A percentile compares a stretch with the other conserved stretches of the same genome.
Evolutionary conservation across 2,797 vertebrate genomes (phyloP).

Genomic region (Lithobates pipiens): DNA sequence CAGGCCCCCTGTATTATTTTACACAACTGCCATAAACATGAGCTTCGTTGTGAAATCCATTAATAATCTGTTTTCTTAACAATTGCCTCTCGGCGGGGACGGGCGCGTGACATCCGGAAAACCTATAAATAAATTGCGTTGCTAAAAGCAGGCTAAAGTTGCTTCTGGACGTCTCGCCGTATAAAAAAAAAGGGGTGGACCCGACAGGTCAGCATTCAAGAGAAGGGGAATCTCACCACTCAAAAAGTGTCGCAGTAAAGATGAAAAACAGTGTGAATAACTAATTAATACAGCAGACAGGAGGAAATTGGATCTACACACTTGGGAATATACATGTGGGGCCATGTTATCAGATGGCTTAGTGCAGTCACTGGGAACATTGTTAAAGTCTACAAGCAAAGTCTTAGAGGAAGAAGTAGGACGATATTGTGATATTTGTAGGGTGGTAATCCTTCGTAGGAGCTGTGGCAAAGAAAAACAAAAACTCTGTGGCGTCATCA

Average conservation of each 20-base stretch:
- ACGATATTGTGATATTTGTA: no score
- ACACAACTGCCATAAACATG: slow-evolving; percentile 22
- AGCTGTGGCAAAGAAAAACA: no score
- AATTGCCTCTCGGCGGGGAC: slow-evolving; percentile 23
- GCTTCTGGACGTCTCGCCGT: background rate
- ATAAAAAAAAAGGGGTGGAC: slow-evolving; percentile 4
- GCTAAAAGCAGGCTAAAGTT: slow-evolving; percentile 27
- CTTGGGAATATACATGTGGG: slow-evolving; percentile 39
- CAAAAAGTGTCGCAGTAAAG: slow-evolving; percentile 54
- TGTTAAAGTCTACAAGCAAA: no score
- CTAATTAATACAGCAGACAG: slow-evolving; percentile 48
- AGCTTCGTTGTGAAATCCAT: slow-evolving; percentile 44
- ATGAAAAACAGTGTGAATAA: slow-evolving; percentile 55
- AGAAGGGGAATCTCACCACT: slow-evolving; percentile 45
- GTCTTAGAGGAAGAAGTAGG: no score
- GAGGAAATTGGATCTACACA: slow-evolving; percentile 48
- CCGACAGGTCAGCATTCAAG: slow-evolving; percentile 16
- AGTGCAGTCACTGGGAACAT: no score
- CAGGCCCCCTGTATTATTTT: slow-evolving; percentile 43
- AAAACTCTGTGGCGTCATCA: no score
- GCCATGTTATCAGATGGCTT: slow-evolving; percentile 49
- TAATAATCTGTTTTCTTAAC: slow-evolving; percentile 56
- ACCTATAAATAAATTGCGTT: slow-evolving; percentile 9
- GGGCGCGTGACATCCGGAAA: slow-evolving; percentile 46
- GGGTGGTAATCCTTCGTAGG: no score